A percentile compares a stretch with the other conserved stretches of the same genome.
Evolutionary conservation across 2,888 invertebrate species (phyloP).

Genomic region (Conomelus anceps): DNA sequence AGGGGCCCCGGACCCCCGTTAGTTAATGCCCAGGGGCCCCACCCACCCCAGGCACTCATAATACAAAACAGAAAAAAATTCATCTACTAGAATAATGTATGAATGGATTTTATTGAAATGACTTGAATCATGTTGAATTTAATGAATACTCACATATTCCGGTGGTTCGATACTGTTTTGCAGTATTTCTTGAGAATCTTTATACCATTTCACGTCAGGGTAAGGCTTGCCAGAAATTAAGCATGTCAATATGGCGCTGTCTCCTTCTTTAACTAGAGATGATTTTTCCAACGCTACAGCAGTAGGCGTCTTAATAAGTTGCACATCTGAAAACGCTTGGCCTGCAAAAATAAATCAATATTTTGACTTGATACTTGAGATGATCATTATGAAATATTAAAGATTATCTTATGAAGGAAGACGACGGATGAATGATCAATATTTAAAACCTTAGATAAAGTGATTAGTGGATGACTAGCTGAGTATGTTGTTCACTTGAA

Average conservation of each 20-base stretch:
- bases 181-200: conserved; percentile 20
- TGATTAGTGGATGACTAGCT: no score
- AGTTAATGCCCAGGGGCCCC: no score
- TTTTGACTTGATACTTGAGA: neutral
- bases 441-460: no score
- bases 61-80: no score
- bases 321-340: neutral
- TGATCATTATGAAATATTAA: neutral
- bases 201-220: conserved; percentile 27
- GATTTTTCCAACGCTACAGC: conserved; percentile 6
- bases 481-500: no score
- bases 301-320: neutral
- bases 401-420: no score
- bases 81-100: no score
- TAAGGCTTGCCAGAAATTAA: conserved; percentile 24
- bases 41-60: no score
- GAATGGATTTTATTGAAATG: no score
- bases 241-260: conserved; percentile 24
- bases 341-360: neutral
- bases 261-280: conserved; percentile 18
- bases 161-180: neutral
- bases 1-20: no score
- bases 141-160: neutral
- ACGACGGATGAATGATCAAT: no score
- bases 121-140: no score